These are phyloP conservation scores for Geodia barretti DNA, from an alignment of 37 sponge, comb jelly and placozoan genomes.

Conservation along the genomic window DNA sequence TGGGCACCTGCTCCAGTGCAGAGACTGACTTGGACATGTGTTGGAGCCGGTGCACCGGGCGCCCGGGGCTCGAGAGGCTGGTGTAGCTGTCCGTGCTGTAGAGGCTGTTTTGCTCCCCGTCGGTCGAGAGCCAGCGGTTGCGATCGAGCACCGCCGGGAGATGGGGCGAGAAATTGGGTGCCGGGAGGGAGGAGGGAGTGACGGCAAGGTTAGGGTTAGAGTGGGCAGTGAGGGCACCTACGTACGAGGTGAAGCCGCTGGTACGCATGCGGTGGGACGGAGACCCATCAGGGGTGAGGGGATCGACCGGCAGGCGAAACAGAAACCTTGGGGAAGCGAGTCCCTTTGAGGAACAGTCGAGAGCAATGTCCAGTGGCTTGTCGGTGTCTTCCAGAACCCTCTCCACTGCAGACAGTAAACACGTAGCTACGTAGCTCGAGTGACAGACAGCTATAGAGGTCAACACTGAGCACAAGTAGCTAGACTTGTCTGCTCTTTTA, in stretches of 20 bases:
- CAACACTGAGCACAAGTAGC: too few relatives aligned
- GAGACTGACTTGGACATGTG: background rate
- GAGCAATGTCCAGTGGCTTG: constrained; percentile 60
- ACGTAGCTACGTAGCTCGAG: background rate
- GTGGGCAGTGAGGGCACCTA: background rate
- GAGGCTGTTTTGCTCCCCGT: constrained; percentile 14
- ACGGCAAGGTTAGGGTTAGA: constrained; percentile 9
- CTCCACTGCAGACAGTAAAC: constrained; percentile 43
- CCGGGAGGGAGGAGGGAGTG: background rate
- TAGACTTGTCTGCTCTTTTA: too few relatives aligned
- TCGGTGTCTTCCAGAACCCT: constrained; percentile 51
- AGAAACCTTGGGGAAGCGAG: constrained; percentile 40
- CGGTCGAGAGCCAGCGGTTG: constrained; percentile 4
- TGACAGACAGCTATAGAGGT: too few relatives aligned
- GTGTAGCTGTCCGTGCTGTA: constrained; percentile 15
- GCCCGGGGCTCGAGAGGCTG: background rate
- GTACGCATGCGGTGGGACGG: background rate
- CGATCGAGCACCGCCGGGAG: background rate
- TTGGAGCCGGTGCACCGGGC: background rate
- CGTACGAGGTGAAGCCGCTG: constrained; percentile 7
- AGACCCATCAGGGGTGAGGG: background rate
- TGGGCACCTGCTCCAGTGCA: constrained; percentile 3
- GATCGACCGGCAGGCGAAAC: constrained; percentile 22
- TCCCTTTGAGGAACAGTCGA: constrained; percentile 52
- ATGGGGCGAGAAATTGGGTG: background rate